Percentiles rank a stretch among this genome's conserved stretches.
Conservation (phyloP, 2,113 vertebrate genomes). For the Gnathonemus echidnorhynchus region DNA sequence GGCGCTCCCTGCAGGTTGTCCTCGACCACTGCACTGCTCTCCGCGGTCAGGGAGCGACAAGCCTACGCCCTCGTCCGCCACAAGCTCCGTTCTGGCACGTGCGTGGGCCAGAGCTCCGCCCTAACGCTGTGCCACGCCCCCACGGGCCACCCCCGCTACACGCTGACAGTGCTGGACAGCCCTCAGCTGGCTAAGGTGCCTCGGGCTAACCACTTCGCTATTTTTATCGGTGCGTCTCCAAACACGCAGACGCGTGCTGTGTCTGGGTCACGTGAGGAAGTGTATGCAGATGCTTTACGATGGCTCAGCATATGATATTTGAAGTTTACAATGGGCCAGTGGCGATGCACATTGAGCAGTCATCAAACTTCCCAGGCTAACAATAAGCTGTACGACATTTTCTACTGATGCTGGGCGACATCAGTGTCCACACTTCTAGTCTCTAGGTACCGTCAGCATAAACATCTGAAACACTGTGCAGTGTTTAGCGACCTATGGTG, state of each 20-base stretch:
- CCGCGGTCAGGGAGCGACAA: constrained; percentile 75
- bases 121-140: constrained; percentile 74
- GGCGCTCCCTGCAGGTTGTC: constrained; percentile 66
- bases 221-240: constrained; percentile 85
- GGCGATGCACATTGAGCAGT: neutral
- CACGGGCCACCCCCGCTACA: constrained; percentile 76
- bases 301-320: neutral
- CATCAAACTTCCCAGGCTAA: neutral
- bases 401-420: neutral
- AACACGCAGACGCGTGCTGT: neutral
- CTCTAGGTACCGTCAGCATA: neutral
- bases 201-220: constrained; percentile 76
- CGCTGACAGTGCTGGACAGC: constrained; percentile 79
- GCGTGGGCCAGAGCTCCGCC: constrained; percentile 46
- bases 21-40: constrained; percentile 57
- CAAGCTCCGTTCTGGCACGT: constrained; percentile 67
- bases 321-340: neutral
- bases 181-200: constrained; percentile 65
- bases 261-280: neutral
- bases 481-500: neutral
- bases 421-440: neutral
- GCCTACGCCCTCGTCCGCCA: constrained; percentile 77
- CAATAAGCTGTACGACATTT: neutral
- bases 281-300: neutral
- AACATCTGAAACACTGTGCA: neutral